Evolutionary conservation across 2,797 vertebrate species (phyloP), one percentile per base, ranked within the genome.

Genomic region (Thripadectes ignobilis): DNA sequence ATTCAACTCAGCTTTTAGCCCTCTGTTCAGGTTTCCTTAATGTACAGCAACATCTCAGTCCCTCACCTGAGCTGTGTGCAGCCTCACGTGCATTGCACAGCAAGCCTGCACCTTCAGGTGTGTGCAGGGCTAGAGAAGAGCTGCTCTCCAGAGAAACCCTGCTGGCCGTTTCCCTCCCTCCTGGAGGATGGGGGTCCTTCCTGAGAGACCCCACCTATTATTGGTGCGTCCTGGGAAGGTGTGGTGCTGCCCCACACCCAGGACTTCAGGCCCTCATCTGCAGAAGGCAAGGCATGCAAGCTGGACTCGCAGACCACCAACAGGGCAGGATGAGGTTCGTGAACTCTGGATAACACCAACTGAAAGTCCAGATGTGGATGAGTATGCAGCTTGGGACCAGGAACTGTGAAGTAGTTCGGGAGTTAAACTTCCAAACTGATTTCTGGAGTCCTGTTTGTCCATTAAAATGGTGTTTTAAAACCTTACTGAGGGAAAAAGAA

Each of bases 211-310:
- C 27, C 11, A 26, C 8, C 22, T 19, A 0, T 32, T 19, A 1
- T 9, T 5, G 1, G 23, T 1, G 0, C 0, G 0, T 17, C 32
- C 12, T 19, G 14, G 11, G 69, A 75, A 49, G 38, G 18, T 26
- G 39, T 5, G 1, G 19, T 20, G 63, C 23, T 76, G 23, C 43
- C 27, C 39, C 58, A 30, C 24, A 52, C 4, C 23, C 34, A 54
- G 66, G 32, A 34, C 34, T 74, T 72, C 26, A 34, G 38, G 41
- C 10, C 21, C 13, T 39, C n/a, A 5, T 9, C 10, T 36, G 2
- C 1, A 45, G 66, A 49, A 63, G n/a, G 13, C 41, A 85, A 61
- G 21, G n/a, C 29, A 10, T 10, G 30, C 45, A 39, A 49, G 30
- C 22, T 52, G 41, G 3, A 22, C 34, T 58, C 48, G n/a, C 4